Percentiles rank a stretch among this genome's conserved stretches.
phyloP scores from a whole-genome alignment of 2,888 invertebrate species.

The Gnatocerus cornutus region DNA sequence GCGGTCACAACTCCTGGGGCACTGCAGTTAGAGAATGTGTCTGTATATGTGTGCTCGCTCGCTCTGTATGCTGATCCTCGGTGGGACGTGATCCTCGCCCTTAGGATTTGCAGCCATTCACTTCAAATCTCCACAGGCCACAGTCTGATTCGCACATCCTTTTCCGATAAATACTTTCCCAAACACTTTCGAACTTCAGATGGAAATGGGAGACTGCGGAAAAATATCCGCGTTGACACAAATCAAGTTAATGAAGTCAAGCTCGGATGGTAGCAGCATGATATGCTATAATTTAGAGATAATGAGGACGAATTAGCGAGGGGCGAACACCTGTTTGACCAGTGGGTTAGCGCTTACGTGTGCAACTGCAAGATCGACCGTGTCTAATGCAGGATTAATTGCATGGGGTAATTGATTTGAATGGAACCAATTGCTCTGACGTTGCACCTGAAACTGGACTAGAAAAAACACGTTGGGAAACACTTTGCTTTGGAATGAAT shows the following conservation, averaged over 20 bases:
- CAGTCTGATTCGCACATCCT: conserved; percentile 54
- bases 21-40: conserved; percentile 48
- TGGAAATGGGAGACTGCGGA: background rate
- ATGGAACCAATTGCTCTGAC: background rate
- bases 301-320: conserved; percentile 45
- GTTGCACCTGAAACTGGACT: background rate
- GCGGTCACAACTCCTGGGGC: conserved; percentile 65
- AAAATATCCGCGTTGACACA: conserved; percentile 39
- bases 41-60: conserved; percentile 34
- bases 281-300: conserved; percentile 42
- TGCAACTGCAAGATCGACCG: conserved; percentile 32
- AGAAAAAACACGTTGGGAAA: too few relatives aligned
- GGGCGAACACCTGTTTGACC: conserved; percentile 28
- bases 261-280: conserved; percentile 18
- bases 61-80: conserved; percentile 49
- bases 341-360: conserved; percentile 23
- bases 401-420: conserved; percentile 2
- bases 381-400: conserved; percentile 26
- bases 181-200: conserved; percentile 34
- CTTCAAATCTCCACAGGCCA: conserved; percentile 54
- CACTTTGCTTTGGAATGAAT: background rate
- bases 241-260: conserved; percentile 35
- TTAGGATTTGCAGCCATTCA: conserved; percentile 54
- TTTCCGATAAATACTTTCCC: conserved; percentile 55
- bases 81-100: conserved; percentile 50